These are phyloP conservation scores for Sympetrum striolatum DNA, from an alignment of 2,888 invertebrate species.

Conservation along the genomic window DNA sequence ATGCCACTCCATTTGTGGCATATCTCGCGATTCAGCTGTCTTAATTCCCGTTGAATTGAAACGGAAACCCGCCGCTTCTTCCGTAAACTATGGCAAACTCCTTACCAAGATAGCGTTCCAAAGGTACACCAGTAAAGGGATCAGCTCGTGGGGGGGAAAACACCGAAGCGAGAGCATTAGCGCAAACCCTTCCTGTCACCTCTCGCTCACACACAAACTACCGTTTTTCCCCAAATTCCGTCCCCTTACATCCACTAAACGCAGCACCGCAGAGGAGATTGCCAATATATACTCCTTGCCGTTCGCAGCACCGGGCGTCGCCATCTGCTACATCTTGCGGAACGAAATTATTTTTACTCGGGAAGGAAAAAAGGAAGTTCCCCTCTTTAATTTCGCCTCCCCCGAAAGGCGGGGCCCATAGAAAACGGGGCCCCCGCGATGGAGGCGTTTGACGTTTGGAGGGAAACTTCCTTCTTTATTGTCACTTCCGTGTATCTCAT, in stretches of 20 bases:
- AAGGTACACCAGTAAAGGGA: too few species aligned
- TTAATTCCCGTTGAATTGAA: too few species aligned
- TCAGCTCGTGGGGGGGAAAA: too few species aligned
- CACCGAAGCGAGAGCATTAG: not conserved
- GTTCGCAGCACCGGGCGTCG: constrained; percentile 8
- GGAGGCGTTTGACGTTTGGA: too few species aligned
- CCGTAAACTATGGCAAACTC: too few species aligned
- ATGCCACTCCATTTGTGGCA: too few species aligned
- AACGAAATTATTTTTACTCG: not conserved
- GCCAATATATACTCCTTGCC: constrained; percentile 25
- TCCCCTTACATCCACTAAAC: not conserved
- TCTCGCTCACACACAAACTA: not conserved
- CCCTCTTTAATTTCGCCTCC: not conserved
- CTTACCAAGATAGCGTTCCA: too few species aligned
- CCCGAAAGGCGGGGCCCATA: not conserved
- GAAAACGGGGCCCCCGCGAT: not conserved
- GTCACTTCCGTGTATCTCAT: too few species aligned
- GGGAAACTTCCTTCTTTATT: too few species aligned
- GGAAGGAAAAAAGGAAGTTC: not conserved
- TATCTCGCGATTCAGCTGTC: too few species aligned
- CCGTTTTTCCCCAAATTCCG: not conserved
- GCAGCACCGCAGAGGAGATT: not conserved
- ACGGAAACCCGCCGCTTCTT: too few species aligned
- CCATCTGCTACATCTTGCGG: not conserved
- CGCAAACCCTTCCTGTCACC: not conserved